phyloP scores from a whole-genome alignment of 2,797 vertebrate species.

The Sorex maritimensis region DNA sequence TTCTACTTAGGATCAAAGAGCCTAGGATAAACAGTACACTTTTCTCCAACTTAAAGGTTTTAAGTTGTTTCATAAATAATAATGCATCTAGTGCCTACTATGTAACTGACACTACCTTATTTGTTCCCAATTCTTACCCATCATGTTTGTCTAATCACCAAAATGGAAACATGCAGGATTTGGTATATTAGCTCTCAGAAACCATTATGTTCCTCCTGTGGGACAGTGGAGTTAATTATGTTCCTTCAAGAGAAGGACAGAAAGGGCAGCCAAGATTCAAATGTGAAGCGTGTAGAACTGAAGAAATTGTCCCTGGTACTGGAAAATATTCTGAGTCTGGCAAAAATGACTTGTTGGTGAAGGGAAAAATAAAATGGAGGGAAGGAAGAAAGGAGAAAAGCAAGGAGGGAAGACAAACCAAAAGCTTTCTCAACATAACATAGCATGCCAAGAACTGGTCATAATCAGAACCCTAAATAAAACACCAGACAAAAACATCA shows the following conservation, averaged over 20 bases:
- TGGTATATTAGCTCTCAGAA: slow-evolving; percentile 32
- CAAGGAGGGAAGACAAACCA: no score
- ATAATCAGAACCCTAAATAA: no score
- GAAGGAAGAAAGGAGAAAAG: background rate
- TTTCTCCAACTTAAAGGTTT: no score
- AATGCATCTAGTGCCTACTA: no score
- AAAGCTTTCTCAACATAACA: no score
- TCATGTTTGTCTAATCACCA: background rate
- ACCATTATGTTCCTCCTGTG: background rate
- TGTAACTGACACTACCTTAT: background rate
- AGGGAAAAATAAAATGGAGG: background rate
- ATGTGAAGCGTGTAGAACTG: background rate
- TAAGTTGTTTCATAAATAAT: no score
- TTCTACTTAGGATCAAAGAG: slow-evolving; percentile 26
- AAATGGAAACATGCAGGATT: slow-evolving; percentile 34
- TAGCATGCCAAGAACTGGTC: no score
- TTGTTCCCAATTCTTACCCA: slow-evolving; percentile 20
- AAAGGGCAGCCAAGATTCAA: background rate
- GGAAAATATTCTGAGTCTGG: slow-evolving; percentile 33
- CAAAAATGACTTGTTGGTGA: background rate
- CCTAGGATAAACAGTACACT: background rate
- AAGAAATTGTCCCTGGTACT: background rate
- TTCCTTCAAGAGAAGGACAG: background rate
- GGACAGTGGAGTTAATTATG: background rate
- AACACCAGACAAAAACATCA: no score